A percentile compares a stretch with the other conserved stretches of the same genome.
These are phyloP conservation scores for Helleia helle DNA, from an alignment of 2,888 invertebrate genomes.

Conservation along the genomic window DNA sequence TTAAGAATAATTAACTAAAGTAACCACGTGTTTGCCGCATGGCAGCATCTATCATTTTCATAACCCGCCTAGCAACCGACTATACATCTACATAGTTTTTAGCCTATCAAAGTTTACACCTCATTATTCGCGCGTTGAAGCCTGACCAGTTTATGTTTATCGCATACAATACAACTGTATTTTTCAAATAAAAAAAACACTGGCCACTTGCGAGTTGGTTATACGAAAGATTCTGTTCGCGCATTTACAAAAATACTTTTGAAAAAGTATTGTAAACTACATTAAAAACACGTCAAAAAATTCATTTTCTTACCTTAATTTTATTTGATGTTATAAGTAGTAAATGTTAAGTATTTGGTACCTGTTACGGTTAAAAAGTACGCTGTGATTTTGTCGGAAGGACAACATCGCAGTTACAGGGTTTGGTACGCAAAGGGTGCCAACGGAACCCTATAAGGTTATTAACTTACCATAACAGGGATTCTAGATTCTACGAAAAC, in stretches of 20 bases:
- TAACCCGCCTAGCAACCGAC: slow-evolving; percentile 22
- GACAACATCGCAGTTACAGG: too few species aligned
- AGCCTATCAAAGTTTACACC: slow-evolving; percentile 34
- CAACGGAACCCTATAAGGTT: too few species aligned
- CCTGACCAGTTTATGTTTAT: slow-evolving; percentile 26
- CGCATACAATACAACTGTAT: slow-evolving; percentile 16
- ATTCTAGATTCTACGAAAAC: neutral
- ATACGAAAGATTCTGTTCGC: too few species aligned
- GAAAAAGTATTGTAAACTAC: slow-evolving; percentile 3
- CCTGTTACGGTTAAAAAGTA: too few species aligned
- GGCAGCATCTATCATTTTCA: neutral
- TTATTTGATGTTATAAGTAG: too few species aligned
- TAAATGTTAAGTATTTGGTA: neutral
- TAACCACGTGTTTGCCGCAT: neutral
- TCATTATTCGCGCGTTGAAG: slow-evolving; percentile 34
- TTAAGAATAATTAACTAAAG: too few species aligned
- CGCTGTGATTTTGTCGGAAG: too few species aligned
- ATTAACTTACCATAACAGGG: neutral
- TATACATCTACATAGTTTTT: slow-evolving; percentile 11
- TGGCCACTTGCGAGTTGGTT: too few species aligned
- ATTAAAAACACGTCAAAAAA: neutral
- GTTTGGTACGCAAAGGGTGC: too few species aligned
- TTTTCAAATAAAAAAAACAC: too few species aligned
- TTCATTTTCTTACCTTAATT: too few species aligned
- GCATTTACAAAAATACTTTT: too few species aligned